phyloP scores from a whole-genome alignment of 2,888 invertebrate genomes.

The Apoderus coryli region DNA sequence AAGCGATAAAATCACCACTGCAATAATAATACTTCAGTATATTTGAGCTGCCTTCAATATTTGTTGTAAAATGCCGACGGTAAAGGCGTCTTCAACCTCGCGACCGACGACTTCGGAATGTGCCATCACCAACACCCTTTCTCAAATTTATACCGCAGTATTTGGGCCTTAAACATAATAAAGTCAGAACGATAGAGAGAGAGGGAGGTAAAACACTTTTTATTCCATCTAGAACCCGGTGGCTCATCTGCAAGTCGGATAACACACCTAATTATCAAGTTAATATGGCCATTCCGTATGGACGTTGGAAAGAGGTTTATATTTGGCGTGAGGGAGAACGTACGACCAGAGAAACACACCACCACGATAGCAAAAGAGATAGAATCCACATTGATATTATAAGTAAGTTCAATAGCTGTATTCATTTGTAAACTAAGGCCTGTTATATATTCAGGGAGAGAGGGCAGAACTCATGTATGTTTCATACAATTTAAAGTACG shows the following conservation, averaged over 20 bases:
- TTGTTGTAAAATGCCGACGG: too few relatives aligned
- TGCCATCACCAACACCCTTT: conserved; percentile 35
- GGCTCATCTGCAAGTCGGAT: conserved; percentile 82
- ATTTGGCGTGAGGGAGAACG: conserved; percentile 32
- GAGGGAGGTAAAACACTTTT: conserved; percentile 54
- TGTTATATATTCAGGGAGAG: conserved; percentile 32
- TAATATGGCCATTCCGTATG: conserved; percentile 70
- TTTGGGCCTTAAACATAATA: conserved; percentile 32
- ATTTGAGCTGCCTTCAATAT: too few relatives aligned
- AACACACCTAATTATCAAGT: conserved; percentile 84
- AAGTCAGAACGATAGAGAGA: too few relatives aligned
- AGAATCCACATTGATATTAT: conserved; percentile 49
- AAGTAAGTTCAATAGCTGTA: conserved; percentile 57
- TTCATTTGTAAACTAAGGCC: conserved; percentile 51
- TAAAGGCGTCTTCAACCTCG: conserved; percentile 21
- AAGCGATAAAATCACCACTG: too few relatives aligned
- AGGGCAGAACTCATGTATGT: conserved; percentile 41
- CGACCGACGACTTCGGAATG: conserved; percentile 33
- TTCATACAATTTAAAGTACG: conserved; percentile 43
- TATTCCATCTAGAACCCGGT: conserved; percentile 53
- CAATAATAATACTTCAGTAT: too few relatives aligned
- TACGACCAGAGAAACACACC: conserved; percentile 18
- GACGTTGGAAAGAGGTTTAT: conserved; percentile 37
- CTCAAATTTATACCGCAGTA: conserved; percentile 34
- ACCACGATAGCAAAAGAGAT: conserved; percentile 24